Evolutionary conservation across 2,888 invertebrate genomes (phyloP), one percentile per base, ranked within the genome.

Genomic region (Hololepta plana): DNA sequence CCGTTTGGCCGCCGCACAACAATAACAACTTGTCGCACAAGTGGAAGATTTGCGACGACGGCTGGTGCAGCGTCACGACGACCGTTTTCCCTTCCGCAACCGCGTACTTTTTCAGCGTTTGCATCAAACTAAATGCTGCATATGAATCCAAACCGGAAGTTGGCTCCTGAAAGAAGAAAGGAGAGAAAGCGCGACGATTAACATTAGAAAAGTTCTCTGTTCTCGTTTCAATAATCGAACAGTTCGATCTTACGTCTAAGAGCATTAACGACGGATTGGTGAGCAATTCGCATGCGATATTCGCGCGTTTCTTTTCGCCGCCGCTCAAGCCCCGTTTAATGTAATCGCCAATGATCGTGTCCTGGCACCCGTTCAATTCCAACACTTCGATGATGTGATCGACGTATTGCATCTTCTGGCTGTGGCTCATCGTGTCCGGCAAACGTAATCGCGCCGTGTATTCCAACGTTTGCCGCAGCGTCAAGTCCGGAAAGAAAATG

Each of bases 111-210:
- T 77, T 76, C 38, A 82, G 55, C 32, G 71, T 71, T 35, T 64
- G 60, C 63, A 82, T 77, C 35, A 82, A 50, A 38, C 67, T 69
- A 44, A 70, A 69, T 12, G 81, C 80, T 33, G 79, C 72, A 49
- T 76, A 73, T 15, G 80, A 80, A 52, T 82, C 82, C 42, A 82
- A 57, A 15, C 81, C 81, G 19, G 80, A 79, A 10, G 81, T 82
- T 7, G 81, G 80, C 51, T 82, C 81, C 81, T 81, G 47, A 9
- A 46, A 47, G 29, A 37, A 31, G 24, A 32, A 19, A 17, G 28
- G 27, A 21, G 34, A 8, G 13, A 6, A 12, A 25, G 12, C 6
- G 12, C 21, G 12, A 15, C 10, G 12, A 7, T 7, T 9, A 28
- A n/a, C n/a, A n/a, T n/a, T n/a, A n/a, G n/a, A n/a, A n/a, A n/a